These are phyloP conservation scores for Nothobranchius kuhntae DNA, from an alignment of 2,113 vertebrate species.

Conservation along the genomic window DNA sequence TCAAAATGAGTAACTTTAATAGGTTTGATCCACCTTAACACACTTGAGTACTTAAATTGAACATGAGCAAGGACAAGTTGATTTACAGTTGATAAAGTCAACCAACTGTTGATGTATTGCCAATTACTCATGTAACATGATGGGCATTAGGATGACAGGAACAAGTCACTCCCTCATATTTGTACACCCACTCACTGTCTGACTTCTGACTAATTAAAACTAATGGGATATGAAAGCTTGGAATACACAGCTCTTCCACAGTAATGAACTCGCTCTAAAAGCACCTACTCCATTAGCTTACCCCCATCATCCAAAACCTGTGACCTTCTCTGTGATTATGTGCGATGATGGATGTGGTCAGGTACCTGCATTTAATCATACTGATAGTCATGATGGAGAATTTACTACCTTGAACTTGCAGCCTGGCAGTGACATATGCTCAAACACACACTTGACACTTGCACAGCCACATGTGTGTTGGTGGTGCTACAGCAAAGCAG, in stretches of 20 bases:
- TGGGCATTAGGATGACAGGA: slow-evolving; percentile 4
- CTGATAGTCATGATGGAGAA: slow-evolving; percentile 69
- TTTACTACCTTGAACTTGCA: slow-evolving; percentile 61
- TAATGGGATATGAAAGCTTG: slow-evolving; percentile 11
- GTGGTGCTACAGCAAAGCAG: neutral
- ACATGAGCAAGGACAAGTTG: neutral
- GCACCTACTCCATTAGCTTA: slow-evolving; percentile 51
- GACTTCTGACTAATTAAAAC: slow-evolving; percentile 15
- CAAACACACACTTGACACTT: slow-evolving; percentile 17
- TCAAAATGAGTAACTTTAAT: no score
- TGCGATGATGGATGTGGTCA: slow-evolving; percentile 68
- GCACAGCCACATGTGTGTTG: slow-evolving; percentile 1
- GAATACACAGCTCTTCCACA: slow-evolving; percentile 18
- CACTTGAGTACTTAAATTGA: neutral
- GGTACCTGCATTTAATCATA: slow-evolving; percentile 72
- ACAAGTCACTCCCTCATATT: neutral
- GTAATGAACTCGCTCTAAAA: slow-evolving; percentile 32
- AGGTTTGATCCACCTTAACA: no score
- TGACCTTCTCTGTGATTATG: slow-evolving; percentile 69
- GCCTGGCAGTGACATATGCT: slow-evolving; percentile 71
- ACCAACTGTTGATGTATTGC: neutral
- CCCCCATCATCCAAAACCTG: slow-evolving; percentile 48
- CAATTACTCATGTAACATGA: slow-evolving; percentile 10
- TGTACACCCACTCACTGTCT: slow-evolving; percentile 10
- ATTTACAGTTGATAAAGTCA: slow-evolving; percentile 3